These are phyloP conservation scores for Plusia festucae DNA, from an alignment of 2,888 invertebrate genomes.

Conservation along the genomic window DNA sequence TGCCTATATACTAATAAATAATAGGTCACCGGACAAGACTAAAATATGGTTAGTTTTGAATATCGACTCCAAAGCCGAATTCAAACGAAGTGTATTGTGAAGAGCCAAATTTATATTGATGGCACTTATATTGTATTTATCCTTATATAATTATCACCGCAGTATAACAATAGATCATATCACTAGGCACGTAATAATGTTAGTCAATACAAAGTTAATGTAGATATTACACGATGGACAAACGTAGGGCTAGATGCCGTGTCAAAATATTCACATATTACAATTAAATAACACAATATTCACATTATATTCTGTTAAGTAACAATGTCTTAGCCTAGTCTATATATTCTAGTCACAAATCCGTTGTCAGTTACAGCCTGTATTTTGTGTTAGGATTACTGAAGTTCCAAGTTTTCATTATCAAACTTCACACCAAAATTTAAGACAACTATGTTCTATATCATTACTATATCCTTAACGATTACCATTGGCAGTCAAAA, in stretches of 20 bases:
- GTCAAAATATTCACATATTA: conserved; percentile 80
- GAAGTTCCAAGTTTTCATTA: conserved; percentile 48
- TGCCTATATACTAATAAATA: conserved; percentile 27
- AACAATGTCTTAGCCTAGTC: conserved; percentile 79
- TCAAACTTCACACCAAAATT: conserved; percentile 39
- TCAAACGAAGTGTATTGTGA: conserved; percentile 29
- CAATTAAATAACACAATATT: conserved; percentile 84
- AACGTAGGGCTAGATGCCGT: conserved; percentile 66
- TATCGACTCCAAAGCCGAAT: conserved; percentile 17
- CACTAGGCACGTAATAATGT: conserved; percentile 67
- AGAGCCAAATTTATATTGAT: conserved; percentile 53
- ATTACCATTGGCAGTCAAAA: conserved; percentile 65
- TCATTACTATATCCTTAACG: conserved; percentile 50
- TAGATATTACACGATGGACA: conserved; percentile 67
- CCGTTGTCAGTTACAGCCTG: conserved; percentile 88
- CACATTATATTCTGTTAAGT: conserved; percentile 82
- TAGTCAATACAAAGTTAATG: conserved; percentile 64
- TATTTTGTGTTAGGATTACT: conserved; percentile 73
- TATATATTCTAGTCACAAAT: conserved; percentile 84
- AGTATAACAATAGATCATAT: conserved; percentile 61
- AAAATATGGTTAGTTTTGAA: conserved; percentile 31
- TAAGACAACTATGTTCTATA: conserved; percentile 42
- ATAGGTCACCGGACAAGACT: conserved; percentile 27
- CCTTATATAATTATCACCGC: conserved; percentile 59
- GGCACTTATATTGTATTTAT: conserved; percentile 61